phyloP scores from a whole-genome alignment of 2,797 vertebrate species.

The Falco naumanni region DNA sequence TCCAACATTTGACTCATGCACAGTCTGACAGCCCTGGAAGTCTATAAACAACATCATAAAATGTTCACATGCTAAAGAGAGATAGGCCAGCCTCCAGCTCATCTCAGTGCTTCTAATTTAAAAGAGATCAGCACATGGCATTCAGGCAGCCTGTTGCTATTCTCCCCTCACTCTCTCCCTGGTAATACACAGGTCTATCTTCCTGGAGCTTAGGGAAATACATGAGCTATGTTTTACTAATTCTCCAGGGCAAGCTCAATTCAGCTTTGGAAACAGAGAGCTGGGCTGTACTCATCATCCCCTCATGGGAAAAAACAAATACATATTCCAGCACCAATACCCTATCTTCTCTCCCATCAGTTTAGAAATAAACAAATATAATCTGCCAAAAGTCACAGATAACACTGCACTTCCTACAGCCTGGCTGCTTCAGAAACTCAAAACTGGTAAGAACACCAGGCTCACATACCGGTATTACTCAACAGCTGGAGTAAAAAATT shows the following conservation, averaged over 20 bases:
- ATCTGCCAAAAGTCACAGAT: background rate
- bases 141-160: background rate
- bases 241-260: background rate
- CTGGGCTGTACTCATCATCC: background rate
- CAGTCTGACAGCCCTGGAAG: background rate
- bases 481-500: background rate
- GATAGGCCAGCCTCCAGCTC: slow-evolving; percentile 28
- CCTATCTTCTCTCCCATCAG: background rate
- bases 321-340: background rate
- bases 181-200: background rate
- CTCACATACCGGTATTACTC: background rate
- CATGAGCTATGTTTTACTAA: background rate
- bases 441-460: background rate
- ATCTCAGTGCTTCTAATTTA: background rate
- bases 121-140: background rate
- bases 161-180: background rate
- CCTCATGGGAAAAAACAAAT: background rate
- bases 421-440: background rate
- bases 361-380: background rate
- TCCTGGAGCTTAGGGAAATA: background rate
- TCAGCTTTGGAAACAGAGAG: background rate
- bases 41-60: slow-evolving; percentile 41
- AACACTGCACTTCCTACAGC: background rate
- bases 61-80: background rate
- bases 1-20: background rate